Conservation (phyloP, 2,113 vertebrate genomes). For the Helogale parvula region DNA sequence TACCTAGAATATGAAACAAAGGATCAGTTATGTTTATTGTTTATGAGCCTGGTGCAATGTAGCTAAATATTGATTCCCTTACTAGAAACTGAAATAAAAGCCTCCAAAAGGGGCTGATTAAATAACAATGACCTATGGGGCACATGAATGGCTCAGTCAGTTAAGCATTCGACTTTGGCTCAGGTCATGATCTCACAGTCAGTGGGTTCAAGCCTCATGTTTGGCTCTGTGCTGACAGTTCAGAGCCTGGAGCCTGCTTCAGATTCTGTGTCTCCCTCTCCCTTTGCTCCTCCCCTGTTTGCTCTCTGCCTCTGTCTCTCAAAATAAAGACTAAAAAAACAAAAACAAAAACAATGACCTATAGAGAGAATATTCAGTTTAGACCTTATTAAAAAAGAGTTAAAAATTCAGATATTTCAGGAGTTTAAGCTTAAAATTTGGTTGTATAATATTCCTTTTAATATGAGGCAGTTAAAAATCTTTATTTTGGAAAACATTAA, state of each 20-base stretch:
- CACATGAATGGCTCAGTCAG: too few species aligned
- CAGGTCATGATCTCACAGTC: too few species aligned
- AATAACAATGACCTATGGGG: neutral
- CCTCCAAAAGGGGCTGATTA: neutral
- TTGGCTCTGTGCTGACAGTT: too few species aligned
- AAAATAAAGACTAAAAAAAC: too few species aligned
- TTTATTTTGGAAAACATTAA: neutral
- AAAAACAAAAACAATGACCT: neutral
- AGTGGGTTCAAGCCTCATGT: too few species aligned
- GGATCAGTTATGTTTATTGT: neutral
- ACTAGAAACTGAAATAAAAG: neutral
- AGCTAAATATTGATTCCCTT: neutral
- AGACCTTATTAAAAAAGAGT: slow-evolving; percentile 13
- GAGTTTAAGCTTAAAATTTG: slow-evolving; percentile 15
- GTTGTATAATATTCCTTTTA: slow-evolving; percentile 13
- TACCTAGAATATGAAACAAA: slow-evolving; percentile 86
- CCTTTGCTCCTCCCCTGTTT: too few species aligned
- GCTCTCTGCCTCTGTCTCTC: too few species aligned
- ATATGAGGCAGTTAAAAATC: neutral
- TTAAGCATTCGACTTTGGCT: too few species aligned
- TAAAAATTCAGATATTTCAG: neutral
- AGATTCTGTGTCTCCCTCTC: too few species aligned
- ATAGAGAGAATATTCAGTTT: neutral
- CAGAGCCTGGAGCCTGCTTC: too few species aligned
- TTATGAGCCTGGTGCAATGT: neutral